Base-by-base conservation (phyloP, 1,140 invertebrate species). In the Ostrea edulis region DNA sequence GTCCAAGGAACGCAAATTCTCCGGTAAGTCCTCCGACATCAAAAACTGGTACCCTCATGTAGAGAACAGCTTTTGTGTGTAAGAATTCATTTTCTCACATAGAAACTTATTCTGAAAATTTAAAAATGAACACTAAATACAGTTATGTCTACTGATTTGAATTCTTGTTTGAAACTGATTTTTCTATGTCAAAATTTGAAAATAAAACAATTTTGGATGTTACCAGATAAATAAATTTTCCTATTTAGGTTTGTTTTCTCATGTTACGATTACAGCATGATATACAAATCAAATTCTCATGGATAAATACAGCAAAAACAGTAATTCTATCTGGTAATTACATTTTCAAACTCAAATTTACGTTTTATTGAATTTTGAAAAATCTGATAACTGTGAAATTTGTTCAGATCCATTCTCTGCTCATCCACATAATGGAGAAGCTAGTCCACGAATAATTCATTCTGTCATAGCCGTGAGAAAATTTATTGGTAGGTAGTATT, bases 1-100 rank as follows among this genome's bases (percentile, higher is more conserved):
- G 95, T 96, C 96, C 53, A 96, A 97, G 91, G 97, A 98, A 92
- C 96, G 97, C 93, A 91, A 93, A 92, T 98, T 99, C 94, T 97
- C 97, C 96, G 98, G 98, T 99, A 95, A 94, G 95, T 95, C 25
- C 85, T 25, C 25, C n/a, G 44, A 20, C 52, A 7, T 71, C 12
- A 62, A n/a, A 12, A 62, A 62, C n/a, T 62, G 35, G 35, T 20
- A 14, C 58, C 58, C 12, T 9, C 7, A n/a, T 62, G 58, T 62
- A 14, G 35, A 44, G 35, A 44, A 44, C 35, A 44, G 35, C 35
- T 44, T n/a, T 44, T 44, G 35, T 44, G 35, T 44, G 35, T 44
- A 44, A 44, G 35, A 44, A 44, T 44, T 44, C 35, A 44, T 44
- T 44, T 44, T 44, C 35, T 44, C 35, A 2, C 35, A 5, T 44